A percentile compares a stretch with the other conserved stretches of the same genome.
Conservation (phyloP, 1,140 invertebrate genomes). For the Trichonephila clavipes region DNA sequence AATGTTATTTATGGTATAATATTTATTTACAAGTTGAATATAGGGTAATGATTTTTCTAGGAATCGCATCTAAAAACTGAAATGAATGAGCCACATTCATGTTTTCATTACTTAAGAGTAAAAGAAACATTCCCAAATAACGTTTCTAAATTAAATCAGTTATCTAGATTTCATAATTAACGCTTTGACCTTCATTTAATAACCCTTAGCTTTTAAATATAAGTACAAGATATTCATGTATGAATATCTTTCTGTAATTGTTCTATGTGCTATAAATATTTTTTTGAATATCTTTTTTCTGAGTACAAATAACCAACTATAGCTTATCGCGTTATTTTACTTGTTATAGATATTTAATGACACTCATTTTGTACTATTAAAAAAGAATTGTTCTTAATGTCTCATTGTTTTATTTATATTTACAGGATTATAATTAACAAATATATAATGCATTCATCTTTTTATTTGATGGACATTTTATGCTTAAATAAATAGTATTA, state of each 20-base stretch:
- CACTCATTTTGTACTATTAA: too few relatives aligned
- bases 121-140: neutral
- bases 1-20: too few relatives aligned
- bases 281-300: neutral
- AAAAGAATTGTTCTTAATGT: too few relatives aligned
- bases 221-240: neutral
- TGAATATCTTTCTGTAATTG: neutral
- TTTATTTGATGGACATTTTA: too few relatives aligned
- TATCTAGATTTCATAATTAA: neutral
- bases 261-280: neutral
- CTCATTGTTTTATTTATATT: too few relatives aligned
- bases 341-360: neutral
- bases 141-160: neutral
- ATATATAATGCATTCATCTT: too few relatives aligned
- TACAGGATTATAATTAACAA: too few relatives aligned
- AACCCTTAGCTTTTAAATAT: constrained; percentile 2
- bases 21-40: too few relatives aligned
- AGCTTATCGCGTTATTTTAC: neutral
- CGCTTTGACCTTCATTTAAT: constrained; percentile 11
- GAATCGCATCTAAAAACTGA: too few relatives aligned
- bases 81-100: too few relatives aligned
- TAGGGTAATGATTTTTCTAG: too few relatives aligned
- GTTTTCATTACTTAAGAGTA: neutral
- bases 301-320: neutral
- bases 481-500: too few relatives aligned